A percentile compares a stretch with the other conserved stretches of the same genome.
These are phyloP conservation scores for Sturmia bella DNA, from an alignment of 2,888 invertebrate genomes.

Conservation along the genomic window DNA sequence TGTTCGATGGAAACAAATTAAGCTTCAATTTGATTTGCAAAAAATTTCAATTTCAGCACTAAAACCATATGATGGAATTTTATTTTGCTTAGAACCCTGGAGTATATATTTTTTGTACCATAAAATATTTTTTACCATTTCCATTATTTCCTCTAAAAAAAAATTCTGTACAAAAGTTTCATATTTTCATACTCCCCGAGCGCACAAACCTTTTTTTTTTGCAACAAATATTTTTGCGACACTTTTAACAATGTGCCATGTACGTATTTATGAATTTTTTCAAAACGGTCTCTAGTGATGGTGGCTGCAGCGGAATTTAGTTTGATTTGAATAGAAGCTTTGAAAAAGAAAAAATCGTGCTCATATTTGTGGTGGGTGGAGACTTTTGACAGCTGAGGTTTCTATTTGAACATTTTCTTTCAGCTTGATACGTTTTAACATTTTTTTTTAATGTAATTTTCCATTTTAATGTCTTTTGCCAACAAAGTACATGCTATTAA, in stretches of 20 bases:
- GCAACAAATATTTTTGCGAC: background rate
- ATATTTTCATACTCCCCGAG: background rate
- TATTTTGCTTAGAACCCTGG: too few species aligned
- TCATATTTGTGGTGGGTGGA: conserved; percentile 36
- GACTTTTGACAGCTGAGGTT: conserved; percentile 28
- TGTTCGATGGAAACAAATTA: too few species aligned
- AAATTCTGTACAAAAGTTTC: background rate
- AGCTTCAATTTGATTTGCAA: too few species aligned
- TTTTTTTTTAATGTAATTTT: conserved; percentile 25
- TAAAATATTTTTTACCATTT: too few species aligned
- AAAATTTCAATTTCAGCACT: too few species aligned
- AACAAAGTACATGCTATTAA: conserved; percentile 1
- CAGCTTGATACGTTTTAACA: conserved; percentile 8
- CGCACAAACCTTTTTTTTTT: conserved; percentile 3
- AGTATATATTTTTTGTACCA: too few species aligned
- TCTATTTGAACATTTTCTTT: conserved; percentile 22
- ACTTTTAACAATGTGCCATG: background rate
- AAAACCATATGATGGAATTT: too few species aligned
- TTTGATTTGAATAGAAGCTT: background rate
- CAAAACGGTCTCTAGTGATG: conserved; percentile 16
- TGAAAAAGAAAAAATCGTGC: conserved; percentile 5
- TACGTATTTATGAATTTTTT: background rate
- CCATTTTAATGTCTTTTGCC: conserved; percentile 1
- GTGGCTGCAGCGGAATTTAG: background rate
- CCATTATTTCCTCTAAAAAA: too few species aligned